Conservation (phyloP, 2,797 vertebrate genomes). For the Leptodactylus fallax region DNA sequence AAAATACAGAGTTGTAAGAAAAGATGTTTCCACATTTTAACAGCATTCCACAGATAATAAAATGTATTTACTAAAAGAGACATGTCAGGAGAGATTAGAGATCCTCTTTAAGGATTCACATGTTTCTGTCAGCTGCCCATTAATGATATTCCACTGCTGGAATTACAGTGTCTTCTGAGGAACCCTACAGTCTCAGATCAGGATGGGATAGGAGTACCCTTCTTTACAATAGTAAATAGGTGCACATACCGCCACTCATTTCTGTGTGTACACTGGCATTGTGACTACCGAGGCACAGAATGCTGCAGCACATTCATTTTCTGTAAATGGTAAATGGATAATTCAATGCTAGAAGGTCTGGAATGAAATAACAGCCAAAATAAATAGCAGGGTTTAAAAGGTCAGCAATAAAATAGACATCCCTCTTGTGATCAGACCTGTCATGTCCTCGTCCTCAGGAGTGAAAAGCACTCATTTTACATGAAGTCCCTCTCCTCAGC, state of each 20-base stretch:
- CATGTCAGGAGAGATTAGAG: too few species aligned
- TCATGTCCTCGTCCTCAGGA: neutral
- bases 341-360: constrained; percentile 11
- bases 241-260: neutral
- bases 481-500: neutral
- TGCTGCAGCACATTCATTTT: neutral
- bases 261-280: neutral
- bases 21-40: too few species aligned
- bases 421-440: constrained; percentile 3
- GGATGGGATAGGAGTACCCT: neutral
- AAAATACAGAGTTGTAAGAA: too few species aligned
- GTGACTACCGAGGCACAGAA: neutral
- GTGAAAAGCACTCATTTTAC: constrained; percentile 27
- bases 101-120: too few species aligned
- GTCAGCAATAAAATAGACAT: constrained; percentile 46
- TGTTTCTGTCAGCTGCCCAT: neutral
- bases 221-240: neutral
- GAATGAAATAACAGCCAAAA: constrained; percentile 16
- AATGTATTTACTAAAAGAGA: too few species aligned
- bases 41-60: too few species aligned
- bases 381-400: constrained; percentile 17
- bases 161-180: neutral
- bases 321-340: neutral
- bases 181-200: neutral
- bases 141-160: neutral